These are phyloP conservation scores for Geopemphigus sp. DNA, from an alignment of 1,140 invertebrate species.

Conservation along the genomic window DNA sequence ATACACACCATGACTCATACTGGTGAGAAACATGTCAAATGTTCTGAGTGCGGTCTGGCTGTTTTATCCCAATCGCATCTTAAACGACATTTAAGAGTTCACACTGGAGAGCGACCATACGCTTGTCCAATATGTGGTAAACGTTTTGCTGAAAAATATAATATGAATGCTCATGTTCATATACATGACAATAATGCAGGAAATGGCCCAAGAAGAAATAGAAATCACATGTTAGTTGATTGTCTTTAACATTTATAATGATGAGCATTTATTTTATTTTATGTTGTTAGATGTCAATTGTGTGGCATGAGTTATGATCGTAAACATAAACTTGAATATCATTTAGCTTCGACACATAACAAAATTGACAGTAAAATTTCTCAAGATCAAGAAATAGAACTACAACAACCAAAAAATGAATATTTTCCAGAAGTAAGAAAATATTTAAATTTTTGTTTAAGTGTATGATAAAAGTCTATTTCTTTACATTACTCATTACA, in stretches of 20 bases:
- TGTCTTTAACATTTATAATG: constrained; percentile 28
- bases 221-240: constrained; percentile 53
- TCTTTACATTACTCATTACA: too few relatives aligned
- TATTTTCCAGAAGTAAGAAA: constrained; percentile 42
- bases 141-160: constrained; percentile 64
- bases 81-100: constrained; percentile 66
- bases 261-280: neutral
- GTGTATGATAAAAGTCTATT: too few relatives aligned
- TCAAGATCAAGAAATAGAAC: constrained; percentile 10
- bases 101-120: constrained; percentile 69
- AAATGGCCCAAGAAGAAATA: constrained; percentile 52
- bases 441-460: constrained; percentile 1
- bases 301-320: constrained; percentile 57
- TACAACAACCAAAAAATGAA: constrained; percentile 30
- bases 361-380: constrained; percentile 37
- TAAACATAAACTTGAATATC: constrained; percentile 55
- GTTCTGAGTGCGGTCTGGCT: constrained; percentile 62
- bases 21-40: constrained; percentile 64
- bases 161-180: constrained; percentile 58
- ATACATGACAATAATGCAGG: constrained; percentile 56
- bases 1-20: constrained; percentile 67
- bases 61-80: constrained; percentile 66
- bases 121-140: constrained; percentile 65
- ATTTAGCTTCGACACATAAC: constrained; percentile 52
- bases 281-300: constrained; percentile 57